A percentile compares a stretch with the other conserved stretches of the same genome.
These are phyloP conservation scores for Corythornis vintsioides DNA, from an alignment of 2,113 vertebrate species.

Conservation along the genomic window DNA sequence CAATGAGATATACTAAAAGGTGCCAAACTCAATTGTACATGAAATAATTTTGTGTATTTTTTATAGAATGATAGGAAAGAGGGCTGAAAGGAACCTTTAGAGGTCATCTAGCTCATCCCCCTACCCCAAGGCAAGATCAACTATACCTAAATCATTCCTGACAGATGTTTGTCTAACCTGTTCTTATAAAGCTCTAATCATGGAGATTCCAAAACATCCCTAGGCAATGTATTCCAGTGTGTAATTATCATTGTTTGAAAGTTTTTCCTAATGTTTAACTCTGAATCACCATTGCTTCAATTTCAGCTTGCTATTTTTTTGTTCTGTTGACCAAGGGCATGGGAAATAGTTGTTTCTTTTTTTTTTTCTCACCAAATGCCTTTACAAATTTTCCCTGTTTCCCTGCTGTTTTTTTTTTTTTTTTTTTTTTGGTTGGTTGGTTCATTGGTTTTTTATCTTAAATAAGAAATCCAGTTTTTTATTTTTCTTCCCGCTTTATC, in stretches of 20 bases:
- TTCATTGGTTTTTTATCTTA: no score
- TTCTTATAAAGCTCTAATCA: slow-evolving; percentile 56
- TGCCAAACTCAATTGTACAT: slow-evolving; percentile 26
- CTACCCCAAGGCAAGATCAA: slow-evolving; percentile 64
- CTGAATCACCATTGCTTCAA: background rate
- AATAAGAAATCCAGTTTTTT: no score
- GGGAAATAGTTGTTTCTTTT: background rate
- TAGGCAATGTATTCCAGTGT: slow-evolving; percentile 37
- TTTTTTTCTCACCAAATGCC: background rate
- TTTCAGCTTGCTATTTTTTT: background rate
- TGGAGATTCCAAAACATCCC: slow-evolving; percentile 42
- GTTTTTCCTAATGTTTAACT: slow-evolving; percentile 38
- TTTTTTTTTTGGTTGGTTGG: no score
- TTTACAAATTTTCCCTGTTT: background rate
- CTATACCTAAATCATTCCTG: slow-evolving; percentile 67
- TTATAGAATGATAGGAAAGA: slow-evolving; percentile 12
- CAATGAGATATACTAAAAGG: slow-evolving; percentile 36
- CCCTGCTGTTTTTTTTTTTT: no score
- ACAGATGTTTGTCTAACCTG: slow-evolving; percentile 72
- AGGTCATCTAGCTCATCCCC: slow-evolving; percentile 52
- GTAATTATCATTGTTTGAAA: slow-evolving; percentile 49
- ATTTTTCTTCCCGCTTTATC: background rate
- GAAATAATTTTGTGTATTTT: background rate
- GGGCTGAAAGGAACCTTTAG: slow-evolving; percentile 54
- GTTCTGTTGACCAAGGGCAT: background rate